These are phyloP conservation scores for Drosophila murphyi DNA, from an alignment of 1,140 invertebrate species.

Conservation along the genomic window DNA sequence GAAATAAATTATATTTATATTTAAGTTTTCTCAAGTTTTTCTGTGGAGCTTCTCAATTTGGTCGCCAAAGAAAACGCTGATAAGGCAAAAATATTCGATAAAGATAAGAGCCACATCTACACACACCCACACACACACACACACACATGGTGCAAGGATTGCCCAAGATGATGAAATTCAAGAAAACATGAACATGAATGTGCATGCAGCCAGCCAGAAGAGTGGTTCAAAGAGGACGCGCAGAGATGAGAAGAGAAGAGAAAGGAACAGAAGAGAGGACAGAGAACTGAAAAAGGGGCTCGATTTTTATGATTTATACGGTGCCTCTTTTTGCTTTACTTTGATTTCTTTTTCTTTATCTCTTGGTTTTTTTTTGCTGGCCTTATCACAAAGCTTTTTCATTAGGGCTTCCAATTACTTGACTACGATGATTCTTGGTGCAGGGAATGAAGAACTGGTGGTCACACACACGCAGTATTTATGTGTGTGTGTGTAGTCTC, in stretches of 20 bases:
- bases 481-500: background rate
- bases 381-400: constrained; percentile 51
- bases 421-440: constrained; percentile 24
- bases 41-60: background rate
- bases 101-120: constrained; percentile 13
- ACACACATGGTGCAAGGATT: constrained; percentile 61
- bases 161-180: constrained; percentile 71
- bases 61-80: constrained; percentile 10
- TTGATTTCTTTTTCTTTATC: constrained; percentile 42
- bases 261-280: background rate
- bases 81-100: constrained; percentile 18
- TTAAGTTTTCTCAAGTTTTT: background rate
- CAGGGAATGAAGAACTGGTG: constrained; percentile 1
- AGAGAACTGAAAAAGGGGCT: constrained; percentile 64
- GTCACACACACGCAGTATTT: background rate
- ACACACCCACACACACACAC: background rate
- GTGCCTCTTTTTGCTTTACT: constrained; percentile 37
- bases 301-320: constrained; percentile 65
- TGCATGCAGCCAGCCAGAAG: constrained; percentile 60
- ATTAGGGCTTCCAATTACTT: constrained; percentile 66
- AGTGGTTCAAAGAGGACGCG: constrained; percentile 24
- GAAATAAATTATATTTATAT: background rate
- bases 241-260: constrained; percentile 1
- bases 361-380: constrained; percentile 8
- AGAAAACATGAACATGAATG: constrained; percentile 64